phyloP scores from a whole-genome alignment of 2,113 vertebrate genomes.

The Amblyopsis rosae region DNA sequence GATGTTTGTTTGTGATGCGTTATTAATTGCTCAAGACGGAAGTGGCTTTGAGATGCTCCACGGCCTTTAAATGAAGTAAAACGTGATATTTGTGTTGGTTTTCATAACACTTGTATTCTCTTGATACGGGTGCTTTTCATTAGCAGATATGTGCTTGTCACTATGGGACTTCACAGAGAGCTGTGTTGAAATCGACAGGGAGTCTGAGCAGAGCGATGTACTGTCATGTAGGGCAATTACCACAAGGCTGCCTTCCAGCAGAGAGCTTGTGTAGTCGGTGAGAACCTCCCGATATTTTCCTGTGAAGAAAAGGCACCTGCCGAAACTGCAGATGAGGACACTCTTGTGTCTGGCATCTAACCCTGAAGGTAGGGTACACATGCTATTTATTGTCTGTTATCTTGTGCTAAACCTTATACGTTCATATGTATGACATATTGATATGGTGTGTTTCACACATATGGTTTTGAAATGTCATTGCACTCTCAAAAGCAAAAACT shows the following conservation, averaged over 20 bases:
- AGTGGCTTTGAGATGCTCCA: neutral
- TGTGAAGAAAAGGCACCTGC: slow-evolving; percentile 28
- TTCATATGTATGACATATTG: neutral
- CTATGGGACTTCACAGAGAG: slow-evolving; percentile 10
- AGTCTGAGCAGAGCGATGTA: slow-evolving; percentile 9
- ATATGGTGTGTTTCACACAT: no score
- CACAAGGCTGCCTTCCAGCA: slow-evolving; percentile 26
- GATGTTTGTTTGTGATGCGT: no score
- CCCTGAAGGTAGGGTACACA: neutral
- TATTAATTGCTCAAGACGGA: neutral
- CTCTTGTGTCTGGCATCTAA: neutral
- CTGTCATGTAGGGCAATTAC: slow-evolving; percentile 28
- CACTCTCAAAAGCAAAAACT: no score
- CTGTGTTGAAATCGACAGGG: slow-evolving; percentile 31
- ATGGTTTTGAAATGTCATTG: slow-evolving; percentile 6
- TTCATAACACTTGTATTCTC: neutral
- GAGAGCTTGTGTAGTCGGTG: slow-evolving; percentile 26
- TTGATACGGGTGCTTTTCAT: slow-evolving; percentile 22
- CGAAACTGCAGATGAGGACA: neutral
- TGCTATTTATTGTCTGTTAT: neutral
- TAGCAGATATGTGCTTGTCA: slow-evolving; percentile 21
- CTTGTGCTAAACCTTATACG: neutral
- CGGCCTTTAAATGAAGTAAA: neutral
- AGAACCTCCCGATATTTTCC: neutral
- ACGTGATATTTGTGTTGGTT: neutral